Percentiles rank a stretch among this genome's conserved stretches.
These are phyloP conservation scores for Beaufortia kweichowensis DNA, from an alignment of 2,113 vertebrate species.

Conservation along the genomic window DNA sequence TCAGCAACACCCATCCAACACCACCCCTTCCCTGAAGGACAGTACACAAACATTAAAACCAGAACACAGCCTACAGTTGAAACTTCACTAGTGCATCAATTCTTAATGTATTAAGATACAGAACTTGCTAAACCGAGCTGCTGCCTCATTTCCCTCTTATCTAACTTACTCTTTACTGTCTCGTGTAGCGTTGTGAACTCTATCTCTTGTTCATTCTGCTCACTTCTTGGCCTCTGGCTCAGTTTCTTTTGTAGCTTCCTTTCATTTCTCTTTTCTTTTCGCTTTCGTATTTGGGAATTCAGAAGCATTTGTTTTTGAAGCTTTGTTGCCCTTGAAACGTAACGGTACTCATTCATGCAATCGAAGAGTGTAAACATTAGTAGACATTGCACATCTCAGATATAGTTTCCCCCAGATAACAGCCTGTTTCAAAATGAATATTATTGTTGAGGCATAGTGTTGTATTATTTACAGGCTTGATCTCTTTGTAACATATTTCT, in stretches of 20 bases:
- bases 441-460: neutral
- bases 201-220: conserved; percentile 56
- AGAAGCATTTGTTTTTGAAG: conserved; percentile 45
- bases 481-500: conserved; percentile 1
- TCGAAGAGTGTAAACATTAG: conserved; percentile 12
- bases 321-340: conserved; percentile 48
- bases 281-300: conserved; percentile 28
- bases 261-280: conserved; percentile 1
- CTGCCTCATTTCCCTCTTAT: conserved; percentile 37
- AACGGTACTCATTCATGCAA: conserved; percentile 11
- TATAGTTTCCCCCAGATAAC: neutral
- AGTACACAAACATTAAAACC: conserved; percentile 1
- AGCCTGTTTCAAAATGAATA: neutral
- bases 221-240: conserved; percentile 41
- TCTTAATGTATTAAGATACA: conserved; percentile 52
- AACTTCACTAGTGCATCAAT: conserved; percentile 44
- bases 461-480: neutral
- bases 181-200: conserved; percentile 60
- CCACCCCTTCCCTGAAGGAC: neutral
- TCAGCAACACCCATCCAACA: neutral
- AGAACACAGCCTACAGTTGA: conserved; percentile 24
- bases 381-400: conserved; percentile 13
- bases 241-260: neutral
- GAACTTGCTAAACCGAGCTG: conserved; percentile 34
- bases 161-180: conserved; percentile 51